A percentile compares a stretch with the other conserved stretches of the same genome.
Evolutionary conservation across 1,140 invertebrate species (phyloP).

Genomic region (Drosophila nebulosa): DNA sequence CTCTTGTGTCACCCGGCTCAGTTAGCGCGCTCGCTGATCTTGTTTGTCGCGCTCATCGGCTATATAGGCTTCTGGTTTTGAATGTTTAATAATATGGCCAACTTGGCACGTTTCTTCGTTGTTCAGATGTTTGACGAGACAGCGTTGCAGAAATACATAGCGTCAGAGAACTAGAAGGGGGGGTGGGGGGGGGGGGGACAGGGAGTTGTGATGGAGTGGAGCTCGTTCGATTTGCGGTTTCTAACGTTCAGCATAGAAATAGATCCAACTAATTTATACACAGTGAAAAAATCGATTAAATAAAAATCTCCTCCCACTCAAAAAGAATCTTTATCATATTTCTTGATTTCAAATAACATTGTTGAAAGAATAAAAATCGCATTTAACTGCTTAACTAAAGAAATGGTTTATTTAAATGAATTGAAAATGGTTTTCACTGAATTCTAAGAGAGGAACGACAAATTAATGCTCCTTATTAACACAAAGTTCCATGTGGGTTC

Average conservation of each 20-base stretch:
- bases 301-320: no score
- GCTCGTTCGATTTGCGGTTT: not conserved
- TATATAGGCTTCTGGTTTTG: constrained; percentile 75
- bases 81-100: constrained; percentile 55
- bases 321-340: no score
- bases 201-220: not conserved
- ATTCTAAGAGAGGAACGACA: no score
- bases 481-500: no score
- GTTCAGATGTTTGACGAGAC: not conserved
- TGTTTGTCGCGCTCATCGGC: constrained; percentile 73
- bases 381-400: no score
- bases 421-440: no score
- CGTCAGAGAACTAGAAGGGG: no score
- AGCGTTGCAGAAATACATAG: not conserved
- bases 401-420: no score
- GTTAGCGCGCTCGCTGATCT: constrained; percentile 68
- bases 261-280: not conserved
- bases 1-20: constrained; percentile 14
- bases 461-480: no score
- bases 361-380: no score
- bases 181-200: not conserved
- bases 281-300: not conserved
- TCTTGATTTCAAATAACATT: no score
- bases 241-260: not conserved
- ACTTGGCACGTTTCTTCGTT: constrained; percentile 49